Percentiles rank a stretch among this genome's conserved stretches.
phyloP scores from a whole-genome alignment of 2,113 vertebrate genomes.

The Dromaius novaehollandiae region DNA sequence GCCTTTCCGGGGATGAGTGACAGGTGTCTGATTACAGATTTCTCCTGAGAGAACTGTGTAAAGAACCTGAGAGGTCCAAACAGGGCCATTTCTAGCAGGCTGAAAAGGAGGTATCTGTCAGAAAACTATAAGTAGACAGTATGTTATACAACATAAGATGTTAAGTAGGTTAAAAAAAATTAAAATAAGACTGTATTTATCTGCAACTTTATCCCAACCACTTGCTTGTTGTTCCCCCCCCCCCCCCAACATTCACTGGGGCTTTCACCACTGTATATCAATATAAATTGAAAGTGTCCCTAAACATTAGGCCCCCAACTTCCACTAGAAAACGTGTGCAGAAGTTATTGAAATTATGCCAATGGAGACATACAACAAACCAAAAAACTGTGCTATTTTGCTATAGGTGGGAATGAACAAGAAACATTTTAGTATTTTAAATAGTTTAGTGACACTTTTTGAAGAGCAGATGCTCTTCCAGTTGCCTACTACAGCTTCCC shows the following conservation, averaged over 20 bases:
- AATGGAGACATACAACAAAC: neutral
- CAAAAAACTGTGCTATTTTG: neutral
- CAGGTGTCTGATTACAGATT: neutral
- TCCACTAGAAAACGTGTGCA: neutral
- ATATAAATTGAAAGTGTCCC: neutral
- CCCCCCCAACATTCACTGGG: neutral
- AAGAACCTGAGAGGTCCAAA: neutral
- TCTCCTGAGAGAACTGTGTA: neutral
- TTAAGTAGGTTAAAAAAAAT: neutral
- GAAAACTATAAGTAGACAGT: neutral
- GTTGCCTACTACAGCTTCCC: neutral
- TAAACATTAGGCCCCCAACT: neutral
- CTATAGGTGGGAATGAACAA: slow-evolving; percentile 21
- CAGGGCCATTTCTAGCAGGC: neutral
- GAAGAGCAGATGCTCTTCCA: slow-evolving; percentile 48
- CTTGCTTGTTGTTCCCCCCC: neutral
- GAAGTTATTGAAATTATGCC: neutral
- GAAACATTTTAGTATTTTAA: slow-evolving; percentile 53
- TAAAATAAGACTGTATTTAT: neutral
- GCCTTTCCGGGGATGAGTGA: neutral
- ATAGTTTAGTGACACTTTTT: slow-evolving; percentile 56
- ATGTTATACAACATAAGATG: neutral
- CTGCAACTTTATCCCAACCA: neutral
- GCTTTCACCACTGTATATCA: neutral
- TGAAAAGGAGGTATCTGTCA: neutral